A percentile compares a stretch with the other conserved stretches of the same genome.
Conservation (phyloP, 1,140 invertebrate species). For the Leucophenga varia region DNA sequence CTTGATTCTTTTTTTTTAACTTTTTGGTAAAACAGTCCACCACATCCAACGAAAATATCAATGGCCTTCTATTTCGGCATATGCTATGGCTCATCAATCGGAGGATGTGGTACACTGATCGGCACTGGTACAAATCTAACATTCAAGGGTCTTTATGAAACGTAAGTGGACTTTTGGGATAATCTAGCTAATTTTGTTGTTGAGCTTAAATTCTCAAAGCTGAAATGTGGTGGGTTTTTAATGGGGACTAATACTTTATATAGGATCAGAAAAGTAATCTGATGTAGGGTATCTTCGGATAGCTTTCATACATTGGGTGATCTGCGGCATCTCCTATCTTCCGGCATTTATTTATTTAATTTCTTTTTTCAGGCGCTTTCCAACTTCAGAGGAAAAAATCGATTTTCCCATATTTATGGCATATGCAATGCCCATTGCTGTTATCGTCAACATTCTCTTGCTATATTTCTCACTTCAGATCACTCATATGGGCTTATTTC, state of each 20-base stretch:
- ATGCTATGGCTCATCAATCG: slow-evolving; percentile 76
- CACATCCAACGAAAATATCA: slow-evolving; percentile 63
- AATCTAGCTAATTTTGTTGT: slow-evolving; percentile 30
- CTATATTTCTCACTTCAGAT: slow-evolving; percentile 71
- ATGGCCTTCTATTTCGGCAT: slow-evolving; percentile 73
- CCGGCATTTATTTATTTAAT: too few species aligned
- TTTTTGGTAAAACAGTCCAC: slow-evolving; percentile 56
- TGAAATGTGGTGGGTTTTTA: not conserved
- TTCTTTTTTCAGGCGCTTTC: slow-evolving; percentile 56
- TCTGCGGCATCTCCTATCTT: too few species aligned
- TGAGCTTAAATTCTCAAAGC: slow-evolving; percentile 10
- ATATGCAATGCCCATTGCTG: slow-evolving; percentile 62
- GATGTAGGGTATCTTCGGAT: too few species aligned
- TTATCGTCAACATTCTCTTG: slow-evolving; percentile 68
- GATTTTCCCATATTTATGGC: slow-evolving; percentile 76
- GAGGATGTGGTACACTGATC: slow-evolving; percentile 82
- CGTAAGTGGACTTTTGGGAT: too few species aligned
- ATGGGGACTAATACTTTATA: too few species aligned
- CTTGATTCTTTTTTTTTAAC: not conserved
- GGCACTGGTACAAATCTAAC: slow-evolving; percentile 88
- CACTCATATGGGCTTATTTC: slow-evolving; percentile 72
- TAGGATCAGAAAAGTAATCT: too few species aligned
- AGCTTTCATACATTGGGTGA: too few species aligned
- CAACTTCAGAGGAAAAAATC: slow-evolving; percentile 60
- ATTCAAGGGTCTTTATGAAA: slow-evolving; percentile 73